Evolutionary conservation across 2,888 invertebrate genomes (phyloP).

Genomic region (Clusia tigrina): DNA sequence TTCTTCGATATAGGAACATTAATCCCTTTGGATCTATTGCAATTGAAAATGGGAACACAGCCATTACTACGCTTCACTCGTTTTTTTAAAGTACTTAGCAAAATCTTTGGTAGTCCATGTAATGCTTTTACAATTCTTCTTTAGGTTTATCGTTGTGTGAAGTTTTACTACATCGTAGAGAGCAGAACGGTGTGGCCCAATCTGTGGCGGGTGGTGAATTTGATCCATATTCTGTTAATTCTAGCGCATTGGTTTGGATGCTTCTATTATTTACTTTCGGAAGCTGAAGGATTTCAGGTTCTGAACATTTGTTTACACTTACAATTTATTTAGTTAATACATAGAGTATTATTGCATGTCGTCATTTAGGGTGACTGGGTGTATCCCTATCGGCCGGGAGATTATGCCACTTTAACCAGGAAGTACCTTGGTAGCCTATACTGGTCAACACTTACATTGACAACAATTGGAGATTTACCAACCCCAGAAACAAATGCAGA

Average conservation of each 20-base stretch:
- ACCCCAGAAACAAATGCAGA: slow-evolving; percentile 96
- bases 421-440: slow-evolving; percentile 95
- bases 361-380: slow-evolving; percentile 83
- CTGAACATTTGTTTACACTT: slow-evolving; percentile 6
- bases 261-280: slow-evolving; percentile 93
- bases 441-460: slow-evolving; percentile 95
- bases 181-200: slow-evolving; percentile 95
- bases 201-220: slow-evolving; percentile 93
- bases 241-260: slow-evolving; percentile 98
- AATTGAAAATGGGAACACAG: slow-evolving; percentile 81
- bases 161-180: slow-evolving; percentile 96
- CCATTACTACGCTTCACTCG: slow-evolving; percentile 89
- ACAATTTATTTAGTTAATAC: background rate
- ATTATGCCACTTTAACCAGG: slow-evolving; percentile 87
- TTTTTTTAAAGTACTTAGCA: slow-evolving; percentile 80
- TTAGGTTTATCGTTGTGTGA: slow-evolving; percentile 88
- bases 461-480: slow-evolving; percentile 95
- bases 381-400: slow-evolving; percentile 85
- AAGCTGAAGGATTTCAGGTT: slow-evolving; percentile 86
- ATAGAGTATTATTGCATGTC: slow-evolving; percentile 7
- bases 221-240: slow-evolving; percentile 93
- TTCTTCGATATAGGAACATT: slow-evolving; percentile 83
- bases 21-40: slow-evolving; percentile 86
- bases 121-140: slow-evolving; percentile 14
- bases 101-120: no score